A percentile compares a stretch with the other conserved stretches of the same genome.
phyloP scores from a whole-genome alignment of 2,113 vertebrate genomes.

The Etia nguti region DNA sequence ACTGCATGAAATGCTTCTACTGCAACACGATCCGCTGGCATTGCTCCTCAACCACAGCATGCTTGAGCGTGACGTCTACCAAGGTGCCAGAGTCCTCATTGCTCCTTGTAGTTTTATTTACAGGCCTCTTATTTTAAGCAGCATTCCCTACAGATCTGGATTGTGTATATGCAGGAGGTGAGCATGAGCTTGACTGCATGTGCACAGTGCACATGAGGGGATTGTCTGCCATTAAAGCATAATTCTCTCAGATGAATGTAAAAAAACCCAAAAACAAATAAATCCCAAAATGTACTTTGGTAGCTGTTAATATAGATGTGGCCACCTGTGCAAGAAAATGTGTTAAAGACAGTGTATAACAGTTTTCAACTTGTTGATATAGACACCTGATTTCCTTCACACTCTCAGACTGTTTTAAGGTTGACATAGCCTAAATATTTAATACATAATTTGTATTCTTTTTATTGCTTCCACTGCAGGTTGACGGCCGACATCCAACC shows the following conservation, averaged over 20 bases:
- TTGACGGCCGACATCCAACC: slow-evolving; percentile 47
- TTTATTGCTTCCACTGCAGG: background rate
- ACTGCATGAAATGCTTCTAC: background rate
- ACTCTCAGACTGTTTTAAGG: background rate
- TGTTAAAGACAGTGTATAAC: background rate
- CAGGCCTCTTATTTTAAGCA: background rate
- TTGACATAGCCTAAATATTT: background rate
- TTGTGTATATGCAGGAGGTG: background rate
- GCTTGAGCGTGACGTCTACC: rapidly evolving
- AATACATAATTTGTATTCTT: background rate
- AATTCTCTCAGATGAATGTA: background rate
- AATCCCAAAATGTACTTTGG: rapidly evolving
- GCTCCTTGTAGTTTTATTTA: background rate
- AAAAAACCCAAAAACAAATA: background rate
- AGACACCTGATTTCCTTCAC: background rate
- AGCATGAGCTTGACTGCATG: background rate
- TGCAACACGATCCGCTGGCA: background rate
- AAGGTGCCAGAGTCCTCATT: background rate
- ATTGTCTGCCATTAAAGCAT: background rate
- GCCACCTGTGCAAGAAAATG: background rate
- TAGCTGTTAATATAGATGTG: background rate
- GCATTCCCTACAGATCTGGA: background rate
- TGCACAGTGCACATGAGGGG: background rate
- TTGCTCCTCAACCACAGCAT: background rate
- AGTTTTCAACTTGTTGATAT: rapidly evolving